These are phyloP conservation scores for Sminthopsis crassicaudata DNA, from an alignment of 2,113 vertebrate genomes.

Conservation along the genomic window DNA sequence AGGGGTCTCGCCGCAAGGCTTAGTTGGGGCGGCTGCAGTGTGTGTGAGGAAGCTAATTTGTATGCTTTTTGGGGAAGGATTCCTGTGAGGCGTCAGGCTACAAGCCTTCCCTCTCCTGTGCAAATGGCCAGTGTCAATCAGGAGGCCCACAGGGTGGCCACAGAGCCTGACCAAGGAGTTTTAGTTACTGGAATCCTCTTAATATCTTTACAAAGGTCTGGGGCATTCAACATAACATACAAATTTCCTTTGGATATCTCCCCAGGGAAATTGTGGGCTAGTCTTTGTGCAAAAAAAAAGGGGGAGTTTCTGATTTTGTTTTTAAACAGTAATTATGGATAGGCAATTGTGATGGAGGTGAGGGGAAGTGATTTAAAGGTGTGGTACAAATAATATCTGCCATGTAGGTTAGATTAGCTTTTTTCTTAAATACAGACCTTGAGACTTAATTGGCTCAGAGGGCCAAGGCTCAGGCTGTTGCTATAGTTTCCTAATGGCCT, in stretches of 20 bases:
- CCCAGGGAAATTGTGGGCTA: not conserved
- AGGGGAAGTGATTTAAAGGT: not conserved
- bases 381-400: not conserved
- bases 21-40: not conserved
- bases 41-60: not conserved
- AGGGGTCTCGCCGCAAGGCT: not conserved
- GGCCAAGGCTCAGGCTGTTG: not conserved
- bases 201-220: not conserved
- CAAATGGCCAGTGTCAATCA: not conserved
- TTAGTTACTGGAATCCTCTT: not conserved
- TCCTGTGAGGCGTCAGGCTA: not conserved
- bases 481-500: not conserved
- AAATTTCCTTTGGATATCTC: not conserved
- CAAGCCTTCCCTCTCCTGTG: not conserved
- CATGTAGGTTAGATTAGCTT: not conserved
- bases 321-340: not conserved
- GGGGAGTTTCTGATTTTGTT: not conserved
- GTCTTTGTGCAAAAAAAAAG: not conserved
- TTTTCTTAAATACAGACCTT: not conserved
- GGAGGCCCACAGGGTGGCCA: not conserved
- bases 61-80: not conserved
- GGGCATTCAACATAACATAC: not conserved
- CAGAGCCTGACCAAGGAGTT: not conserved
- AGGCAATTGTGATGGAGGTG: not conserved
- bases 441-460: not conserved